These are phyloP conservation scores for Himalopsyche phryganea DNA, from an alignment of 1,140 invertebrate species.

Conservation along the genomic window DNA sequence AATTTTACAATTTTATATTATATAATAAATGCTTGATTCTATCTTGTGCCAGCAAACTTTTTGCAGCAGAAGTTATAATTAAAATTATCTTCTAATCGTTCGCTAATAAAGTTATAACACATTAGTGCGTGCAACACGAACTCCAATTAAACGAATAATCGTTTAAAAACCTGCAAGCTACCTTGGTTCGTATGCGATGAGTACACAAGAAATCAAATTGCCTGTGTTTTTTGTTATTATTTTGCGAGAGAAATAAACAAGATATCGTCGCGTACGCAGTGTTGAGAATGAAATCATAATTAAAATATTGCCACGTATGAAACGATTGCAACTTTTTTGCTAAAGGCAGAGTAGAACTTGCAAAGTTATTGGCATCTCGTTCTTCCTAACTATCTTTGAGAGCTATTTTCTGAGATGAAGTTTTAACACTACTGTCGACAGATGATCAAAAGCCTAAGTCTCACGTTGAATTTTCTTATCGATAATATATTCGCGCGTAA, in stretches of 20 bases:
- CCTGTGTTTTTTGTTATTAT: neutral
- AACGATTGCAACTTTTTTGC: neutral
- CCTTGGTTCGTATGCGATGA: neutral
- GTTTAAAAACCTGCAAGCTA: conserved; percentile 11
- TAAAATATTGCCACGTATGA: conserved; percentile 21
- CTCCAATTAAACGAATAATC: conserved; percentile 23
- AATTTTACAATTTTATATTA: too few species aligned
- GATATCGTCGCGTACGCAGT: conserved; percentile 1
- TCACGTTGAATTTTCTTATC: too few species aligned
- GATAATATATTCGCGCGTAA: too few species aligned
- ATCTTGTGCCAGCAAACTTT: neutral
- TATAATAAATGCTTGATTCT: too few species aligned
- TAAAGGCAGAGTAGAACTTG: neutral
- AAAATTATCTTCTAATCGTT: conserved; percentile 27
- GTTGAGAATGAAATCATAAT: conserved; percentile 16
- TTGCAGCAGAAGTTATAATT: conserved; percentile 15
- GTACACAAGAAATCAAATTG: neutral
- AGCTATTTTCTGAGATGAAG: too few species aligned
- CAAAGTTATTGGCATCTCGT: neutral
- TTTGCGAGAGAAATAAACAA: conserved; percentile 11
- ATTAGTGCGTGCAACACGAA: conserved; percentile 28
- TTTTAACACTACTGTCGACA: too few species aligned
- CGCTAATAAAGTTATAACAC: conserved; percentile 30
- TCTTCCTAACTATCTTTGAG: neutral
- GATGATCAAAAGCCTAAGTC: too few species aligned